Base-by-base conservation (phyloP, 1,140 invertebrate species). In the Drosophila nannoptera region DNA sequence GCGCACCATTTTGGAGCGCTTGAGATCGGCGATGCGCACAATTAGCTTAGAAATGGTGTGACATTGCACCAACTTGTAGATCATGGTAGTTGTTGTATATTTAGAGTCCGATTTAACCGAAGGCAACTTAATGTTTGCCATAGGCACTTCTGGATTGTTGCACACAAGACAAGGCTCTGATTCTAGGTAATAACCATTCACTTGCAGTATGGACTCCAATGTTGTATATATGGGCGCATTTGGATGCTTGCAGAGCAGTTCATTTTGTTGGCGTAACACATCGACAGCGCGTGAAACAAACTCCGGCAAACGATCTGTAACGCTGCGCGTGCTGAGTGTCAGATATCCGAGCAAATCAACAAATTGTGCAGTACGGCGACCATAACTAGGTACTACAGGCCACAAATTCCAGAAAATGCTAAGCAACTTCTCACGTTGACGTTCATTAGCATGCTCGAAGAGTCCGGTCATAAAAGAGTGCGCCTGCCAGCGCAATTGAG, bases 51-150 rank as follows among this genome's bases (percentile, higher is more conserved):
- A 97, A 54, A 99, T 98, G 54, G 95, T 98, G 87, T 99, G 96
- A 88, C 96, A 96, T 49, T 96, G 96, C 33, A 98, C 94, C 48
- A 99, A 91, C 91, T 99, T 99, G 2, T 99, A 96, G 53, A 99
- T 98, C 90, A 99, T 97, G 4, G 97, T 98, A 3, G 96, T 98
- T 1, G 98, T 99, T 0, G 98, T 99, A 88, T 98, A 99, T 91
- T 99, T 97, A 0, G 97, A 97, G 91, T 99, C 98, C 40, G 96
- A 94, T 91, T 99, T 99, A 6, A 99, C 96, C 0, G 96, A 93
- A 0, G 96, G 96, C 35, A 99, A 90, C 90, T 99, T 99, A 42
- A 99, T 95, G 63, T 95, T 96, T 0, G 94, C 91, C 91, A 97
- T 96, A 1, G 97, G 94, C 11, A 98, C 95, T 90, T 99, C 98